Base-by-base conservation (phyloP, 2,888 invertebrate species). In the Synergus gifuensis region DNA sequence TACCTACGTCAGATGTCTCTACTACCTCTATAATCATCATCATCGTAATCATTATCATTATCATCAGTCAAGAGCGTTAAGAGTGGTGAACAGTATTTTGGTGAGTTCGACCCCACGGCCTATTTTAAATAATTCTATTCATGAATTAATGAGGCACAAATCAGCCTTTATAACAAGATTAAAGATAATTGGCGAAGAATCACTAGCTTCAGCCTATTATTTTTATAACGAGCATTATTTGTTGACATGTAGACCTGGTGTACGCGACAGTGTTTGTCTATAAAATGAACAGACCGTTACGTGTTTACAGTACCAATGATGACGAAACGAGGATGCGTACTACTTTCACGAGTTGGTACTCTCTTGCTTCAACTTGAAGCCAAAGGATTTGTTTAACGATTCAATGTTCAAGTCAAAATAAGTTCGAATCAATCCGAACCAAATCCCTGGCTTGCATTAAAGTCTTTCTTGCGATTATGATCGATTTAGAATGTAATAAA, bases 241-340 rank as follows among this genome's bases (percentile, higher is more conserved):
- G 54, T n/a, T 40, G 36, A 60, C 22, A 1, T 60, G 22, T 60
- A 12, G n/a, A 54, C n/a, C 14, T 44, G 44, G 5, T 54, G 14
- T 54, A 54, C 49, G n/a, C 3, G 14, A 14, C 12, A 54, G 49
- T 44, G 63, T 79, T 85, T 78, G 79, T 84, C 81, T 83, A 83
- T 83, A 85, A 82, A 69, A 49, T 16, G 69, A 54, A 81, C 84
- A 82, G 81, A 84, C 85, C 85, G 85, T 85, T 85, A 84, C 81
- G 82, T 80, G 81, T 49, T 28, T 82, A 81, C 80, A 84, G 80
- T 84, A 81, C 82, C 81, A 84, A 82, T 83, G 83, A 84, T 78
- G 85, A 28, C 28, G 28, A 85, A 86, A 86, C 79, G 85, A 86
- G 85, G 86, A 83, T 85, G 81, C 83, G 86, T 83, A 84, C 86